Evolutionary conservation across 2,888 invertebrate species (phyloP).

Genomic region (Drosophila mimetica): DNA sequence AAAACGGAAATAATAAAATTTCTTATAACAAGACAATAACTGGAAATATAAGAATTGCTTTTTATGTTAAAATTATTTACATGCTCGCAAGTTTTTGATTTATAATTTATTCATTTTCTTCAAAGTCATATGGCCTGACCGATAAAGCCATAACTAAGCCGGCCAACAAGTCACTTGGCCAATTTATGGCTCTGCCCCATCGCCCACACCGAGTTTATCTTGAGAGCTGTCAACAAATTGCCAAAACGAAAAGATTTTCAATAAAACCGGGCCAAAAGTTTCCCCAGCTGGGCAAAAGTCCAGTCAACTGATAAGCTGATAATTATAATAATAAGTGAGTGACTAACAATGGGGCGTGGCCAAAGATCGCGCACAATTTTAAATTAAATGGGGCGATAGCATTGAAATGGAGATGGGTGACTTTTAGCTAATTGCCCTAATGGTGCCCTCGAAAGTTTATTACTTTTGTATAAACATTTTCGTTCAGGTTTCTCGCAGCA

Average conservation of each 20-base stretch:
- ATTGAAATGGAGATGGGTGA: too few relatives aligned
- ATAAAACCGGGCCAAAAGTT: slow-evolving; percentile 41
- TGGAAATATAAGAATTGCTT: neutral
- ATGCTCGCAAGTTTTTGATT: slow-evolving; percentile 22
- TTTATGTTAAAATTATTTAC: neutral
- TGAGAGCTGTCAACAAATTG: slow-evolving; percentile 39
- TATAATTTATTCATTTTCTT: slow-evolving; percentile 42
- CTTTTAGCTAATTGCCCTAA: slow-evolving; percentile 59
- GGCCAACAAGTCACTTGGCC: slow-evolving; percentile 37
- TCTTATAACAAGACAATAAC: slow-evolving; percentile 10
- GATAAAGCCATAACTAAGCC: slow-evolving; percentile 52
- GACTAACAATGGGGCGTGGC: slow-evolving; percentile 21
- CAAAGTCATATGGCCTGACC: slow-evolving; percentile 23
- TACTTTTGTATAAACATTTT: slow-evolving; percentile 61
- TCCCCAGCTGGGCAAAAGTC: slow-evolving; percentile 9
- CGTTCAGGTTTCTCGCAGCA: neutral
- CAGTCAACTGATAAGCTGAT: slow-evolving; percentile 34
- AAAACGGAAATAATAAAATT: slow-evolving; percentile 4
- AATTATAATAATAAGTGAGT: slow-evolving; percentile 35
- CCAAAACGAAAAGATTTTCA: slow-evolving; percentile 29
- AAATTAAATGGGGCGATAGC: slow-evolving; percentile 20
- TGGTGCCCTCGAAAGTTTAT: slow-evolving; percentile 70
- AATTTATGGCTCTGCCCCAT: slow-evolving; percentile 41
- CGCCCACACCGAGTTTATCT: slow-evolving; percentile 23
- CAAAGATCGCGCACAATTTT: slow-evolving; percentile 26